A percentile compares a stretch with the other conserved stretches of the same genome.
phyloP scores from a whole-genome alignment of 2,113 vertebrate genomes.

The Accipiter virgatus region DNA sequence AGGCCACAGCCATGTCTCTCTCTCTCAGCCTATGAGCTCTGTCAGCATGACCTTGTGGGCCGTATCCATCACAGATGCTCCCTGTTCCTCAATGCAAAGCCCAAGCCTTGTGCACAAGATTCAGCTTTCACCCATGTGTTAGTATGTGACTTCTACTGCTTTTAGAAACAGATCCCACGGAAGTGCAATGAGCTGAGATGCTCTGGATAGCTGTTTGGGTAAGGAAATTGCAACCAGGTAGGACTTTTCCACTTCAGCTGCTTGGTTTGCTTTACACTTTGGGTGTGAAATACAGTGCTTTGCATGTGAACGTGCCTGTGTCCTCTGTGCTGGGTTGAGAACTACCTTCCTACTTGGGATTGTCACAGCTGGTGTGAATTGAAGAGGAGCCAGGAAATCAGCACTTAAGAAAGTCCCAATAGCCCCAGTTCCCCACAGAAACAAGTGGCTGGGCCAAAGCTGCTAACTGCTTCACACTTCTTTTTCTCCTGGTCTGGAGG shows the following conservation, averaged over 20 bases:
- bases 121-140: background rate
- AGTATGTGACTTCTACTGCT: background rate
- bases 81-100: background rate
- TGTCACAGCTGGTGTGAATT: background rate
- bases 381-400: background rate
- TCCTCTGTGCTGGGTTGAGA: background rate
- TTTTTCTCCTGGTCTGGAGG: background rate
- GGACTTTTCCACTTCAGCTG: background rate
- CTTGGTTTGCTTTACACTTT: background rate
- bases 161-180: background rate
- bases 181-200: background rate
- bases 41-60: background rate
- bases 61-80: rapidly evolving
- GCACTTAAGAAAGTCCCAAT: background rate
- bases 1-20: background rate
- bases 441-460: background rate
- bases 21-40: background rate
- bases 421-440: background rate
- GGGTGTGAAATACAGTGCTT: background rate
- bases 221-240: background rate
- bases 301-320: rapidly evolving
- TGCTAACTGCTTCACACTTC: background rate
- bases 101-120: background rate
- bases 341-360: background rate
- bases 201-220: background rate